phyloP scores from a whole-genome alignment of 2,797 vertebrate genomes.

The Percopsis omiscomaycus region DNA sequence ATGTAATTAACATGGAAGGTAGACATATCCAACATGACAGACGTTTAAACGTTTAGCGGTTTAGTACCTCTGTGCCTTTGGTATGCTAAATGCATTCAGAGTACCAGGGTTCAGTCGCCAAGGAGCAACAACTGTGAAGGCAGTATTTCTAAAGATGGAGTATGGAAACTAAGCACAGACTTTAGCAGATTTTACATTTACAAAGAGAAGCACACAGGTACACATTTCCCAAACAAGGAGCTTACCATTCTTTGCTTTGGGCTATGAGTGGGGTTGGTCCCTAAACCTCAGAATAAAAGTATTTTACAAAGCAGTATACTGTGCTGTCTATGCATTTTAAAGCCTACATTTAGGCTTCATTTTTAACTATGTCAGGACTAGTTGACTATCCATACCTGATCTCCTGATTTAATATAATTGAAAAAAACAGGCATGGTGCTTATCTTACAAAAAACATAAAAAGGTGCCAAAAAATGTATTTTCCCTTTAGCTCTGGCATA shows the following conservation, averaged over 20 bases:
- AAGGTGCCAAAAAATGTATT: too few species aligned
- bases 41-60: not conserved
- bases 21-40: too few species aligned
- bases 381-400: constrained; percentile 30
- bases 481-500: too few species aligned
- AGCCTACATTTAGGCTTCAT: constrained; percentile 26
- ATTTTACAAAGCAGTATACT: too few species aligned
- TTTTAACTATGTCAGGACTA: constrained; percentile 42
- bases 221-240: constrained; percentile 27
- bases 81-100: constrained; percentile 11
- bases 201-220: constrained; percentile 35
- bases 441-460: too few species aligned
- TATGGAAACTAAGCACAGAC: too few species aligned
- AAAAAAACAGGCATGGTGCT: too few species aligned
- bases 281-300: too few species aligned
- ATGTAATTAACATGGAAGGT: constrained; percentile 15
- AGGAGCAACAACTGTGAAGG: not conserved
- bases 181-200: not conserved
- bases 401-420: not conserved
- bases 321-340: too few species aligned
- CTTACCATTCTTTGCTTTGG: not conserved
- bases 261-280: too few species aligned
- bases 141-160: too few species aligned
- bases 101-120: not conserved
- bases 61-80: not conserved